These are phyloP conservation scores for Drosophila yooni DNA, from an alignment of 2,888 invertebrate species.

Conservation along the genomic window DNA sequence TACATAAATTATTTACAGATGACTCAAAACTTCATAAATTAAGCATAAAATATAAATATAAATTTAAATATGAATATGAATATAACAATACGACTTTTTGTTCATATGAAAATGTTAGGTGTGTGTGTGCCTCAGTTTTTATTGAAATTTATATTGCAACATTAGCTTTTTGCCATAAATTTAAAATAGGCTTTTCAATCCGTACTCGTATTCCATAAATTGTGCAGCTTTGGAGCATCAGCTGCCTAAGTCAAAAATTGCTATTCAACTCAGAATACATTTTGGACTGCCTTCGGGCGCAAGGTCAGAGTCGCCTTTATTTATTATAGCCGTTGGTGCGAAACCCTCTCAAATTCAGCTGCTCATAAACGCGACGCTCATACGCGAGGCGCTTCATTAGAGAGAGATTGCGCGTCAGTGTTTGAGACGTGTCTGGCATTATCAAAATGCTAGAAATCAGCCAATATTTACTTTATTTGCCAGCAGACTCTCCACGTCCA, in stretches of 20 bases:
- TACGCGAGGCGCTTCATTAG: conserved; percentile 60
- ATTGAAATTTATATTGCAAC: background rate
- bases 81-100: no score
- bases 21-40: background rate
- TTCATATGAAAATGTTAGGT: background rate
- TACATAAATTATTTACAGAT: background rate
- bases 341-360: conserved; percentile 22
- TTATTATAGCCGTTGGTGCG: conserved; percentile 21
- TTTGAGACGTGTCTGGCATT: conserved; percentile 64
- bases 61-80: background rate
- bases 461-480: conserved; percentile 66
- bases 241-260: conserved; percentile 17
- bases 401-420: conserved; percentile 37
- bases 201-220: background rate
- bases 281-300: conserved; percentile 5
- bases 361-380: conserved; percentile 41
- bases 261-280: conserved; percentile 18
- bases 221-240: background rate
- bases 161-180: conserved; percentile 9
- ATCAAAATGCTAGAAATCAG: conserved; percentile 49
- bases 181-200: conserved; percentile 5
- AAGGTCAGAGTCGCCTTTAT: conserved; percentile 45
- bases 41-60: background rate
- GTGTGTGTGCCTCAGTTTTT: background rate
- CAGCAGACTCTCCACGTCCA: conserved; percentile 28